phyloP scores from a whole-genome alignment of 2,797 vertebrate genomes.

The Pseudocheirus occidentalis region DNA sequence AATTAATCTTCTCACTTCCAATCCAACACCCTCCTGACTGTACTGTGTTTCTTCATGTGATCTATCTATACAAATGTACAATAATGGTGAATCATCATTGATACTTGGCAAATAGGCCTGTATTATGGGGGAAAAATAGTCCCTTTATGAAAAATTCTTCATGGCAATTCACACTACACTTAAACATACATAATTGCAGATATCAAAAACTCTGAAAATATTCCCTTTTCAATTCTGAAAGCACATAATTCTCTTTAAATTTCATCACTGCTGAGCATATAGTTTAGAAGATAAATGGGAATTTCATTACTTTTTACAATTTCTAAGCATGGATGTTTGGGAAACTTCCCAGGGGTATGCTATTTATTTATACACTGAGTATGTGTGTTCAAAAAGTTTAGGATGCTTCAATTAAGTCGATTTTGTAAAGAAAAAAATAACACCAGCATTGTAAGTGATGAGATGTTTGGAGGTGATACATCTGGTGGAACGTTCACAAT shows the following conservation, averaged over 20 bases:
- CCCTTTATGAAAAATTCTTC: neutral
- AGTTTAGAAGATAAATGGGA: neutral
- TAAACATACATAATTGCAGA: neutral
- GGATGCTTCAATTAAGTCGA: neutral
- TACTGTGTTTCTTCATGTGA: neutral
- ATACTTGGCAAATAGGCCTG: neutral
- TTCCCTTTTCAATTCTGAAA: neutral
- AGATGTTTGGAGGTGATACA: neutral
- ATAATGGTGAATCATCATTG: neutral
- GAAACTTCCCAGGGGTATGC: neutral
- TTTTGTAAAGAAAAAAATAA: neutral
- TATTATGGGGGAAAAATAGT: neutral
- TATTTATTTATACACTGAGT: neutral
- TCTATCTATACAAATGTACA: neutral
- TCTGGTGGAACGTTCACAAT: neutral
- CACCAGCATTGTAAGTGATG: neutral
- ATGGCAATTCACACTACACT: neutral
- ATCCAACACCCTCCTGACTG: neutral
- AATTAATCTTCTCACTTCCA: neutral
- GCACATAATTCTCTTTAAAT: neutral
- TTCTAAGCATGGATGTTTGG: neutral
- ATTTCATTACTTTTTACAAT: neutral
- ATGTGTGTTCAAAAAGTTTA: neutral
- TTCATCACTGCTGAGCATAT: neutral
- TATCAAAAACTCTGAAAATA: neutral